phyloP scores from a whole-genome alignment of 2,888 invertebrate genomes.

The Orthosia gothica region DNA sequence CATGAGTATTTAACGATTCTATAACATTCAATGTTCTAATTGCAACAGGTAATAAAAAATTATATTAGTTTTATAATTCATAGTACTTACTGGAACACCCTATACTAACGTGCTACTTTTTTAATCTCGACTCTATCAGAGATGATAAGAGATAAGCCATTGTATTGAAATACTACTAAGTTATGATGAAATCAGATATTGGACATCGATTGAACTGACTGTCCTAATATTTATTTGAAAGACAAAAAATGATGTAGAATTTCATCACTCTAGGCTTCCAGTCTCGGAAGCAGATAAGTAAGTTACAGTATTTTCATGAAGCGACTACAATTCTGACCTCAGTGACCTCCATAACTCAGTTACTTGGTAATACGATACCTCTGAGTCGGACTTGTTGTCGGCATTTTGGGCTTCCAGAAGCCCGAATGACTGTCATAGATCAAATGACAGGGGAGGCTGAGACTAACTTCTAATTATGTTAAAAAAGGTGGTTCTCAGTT shows the following conservation, averaged over 20 bases:
- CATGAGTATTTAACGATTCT: conserved; percentile 8
- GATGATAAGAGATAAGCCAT: conserved; percentile 52
- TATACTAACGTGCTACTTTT: conserved; percentile 15
- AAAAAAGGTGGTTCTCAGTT: no score
- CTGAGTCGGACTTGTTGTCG: no score
- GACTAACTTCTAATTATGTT: no score
- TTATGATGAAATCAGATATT: conserved; percentile 32
- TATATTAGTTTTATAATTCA: background rate
- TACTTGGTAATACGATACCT: no score
- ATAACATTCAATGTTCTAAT: background rate
- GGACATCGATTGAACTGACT: conserved; percentile 7
- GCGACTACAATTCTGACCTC: no score
- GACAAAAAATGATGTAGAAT: background rate
- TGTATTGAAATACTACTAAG: conserved; percentile 33
- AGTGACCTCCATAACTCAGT: no score
- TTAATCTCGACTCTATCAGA: conserved; percentile 38
- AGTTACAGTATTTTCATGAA: no score
- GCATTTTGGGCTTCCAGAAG: no score
- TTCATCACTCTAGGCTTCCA: no score
- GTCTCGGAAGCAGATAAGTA: no score
- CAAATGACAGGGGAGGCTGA: no score
- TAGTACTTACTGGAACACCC: conserved; percentile 13
- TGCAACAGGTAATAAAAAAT: background rate
- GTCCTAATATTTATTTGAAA: background rate
- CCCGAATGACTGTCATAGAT: no score